Evolutionary conservation across 2,888 invertebrate species (phyloP).

Genomic region (Carterocephalus palaemon): DNA sequence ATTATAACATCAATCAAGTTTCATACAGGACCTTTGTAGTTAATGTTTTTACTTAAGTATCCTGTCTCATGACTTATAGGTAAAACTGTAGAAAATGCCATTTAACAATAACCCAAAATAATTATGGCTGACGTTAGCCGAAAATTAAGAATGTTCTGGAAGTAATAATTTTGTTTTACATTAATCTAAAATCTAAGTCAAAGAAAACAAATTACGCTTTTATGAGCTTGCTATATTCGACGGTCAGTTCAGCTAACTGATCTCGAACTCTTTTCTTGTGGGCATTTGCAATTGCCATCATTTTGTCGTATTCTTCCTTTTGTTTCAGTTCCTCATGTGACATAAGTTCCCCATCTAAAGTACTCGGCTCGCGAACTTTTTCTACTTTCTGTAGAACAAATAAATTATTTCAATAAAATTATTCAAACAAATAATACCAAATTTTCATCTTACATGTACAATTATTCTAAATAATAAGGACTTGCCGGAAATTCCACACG

Average conservation of each 20-base stretch:
- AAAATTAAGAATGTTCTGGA: too few species aligned
- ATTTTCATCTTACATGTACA: background rate
- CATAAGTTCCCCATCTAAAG: constrained; percentile 63
- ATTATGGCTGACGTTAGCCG: too few species aligned
- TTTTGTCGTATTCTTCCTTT: constrained; percentile 81
- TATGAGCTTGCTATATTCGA: constrained; percentile 78
- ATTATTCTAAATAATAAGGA: constrained; percentile 8
- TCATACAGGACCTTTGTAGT: too few species aligned
- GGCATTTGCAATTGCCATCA: constrained; percentile 80
- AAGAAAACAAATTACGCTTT: too few species aligned
- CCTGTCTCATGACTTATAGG: too few species aligned
- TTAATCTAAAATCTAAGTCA: too few species aligned
- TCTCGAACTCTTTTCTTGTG: constrained; percentile 80
- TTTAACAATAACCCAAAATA: too few species aligned
- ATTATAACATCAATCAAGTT: too few species aligned
- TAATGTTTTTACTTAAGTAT: too few species aligned
- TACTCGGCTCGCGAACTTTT: constrained; percentile 55
- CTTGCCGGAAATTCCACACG: constrained; percentile 44
- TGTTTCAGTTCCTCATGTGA: constrained; percentile 84
- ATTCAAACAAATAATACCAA: constrained; percentile 1
- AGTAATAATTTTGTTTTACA: too few species aligned
- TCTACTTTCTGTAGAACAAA: constrained; percentile 40
- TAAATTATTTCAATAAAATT: background rate
- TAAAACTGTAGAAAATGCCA: too few species aligned
- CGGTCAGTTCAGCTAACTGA: constrained; percentile 74